Evolutionary conservation across 2,797 vertebrate genomes (phyloP), one percentile per base, ranked within the genome.

Genomic region (Catamblyrhynchus diadema): DNA sequence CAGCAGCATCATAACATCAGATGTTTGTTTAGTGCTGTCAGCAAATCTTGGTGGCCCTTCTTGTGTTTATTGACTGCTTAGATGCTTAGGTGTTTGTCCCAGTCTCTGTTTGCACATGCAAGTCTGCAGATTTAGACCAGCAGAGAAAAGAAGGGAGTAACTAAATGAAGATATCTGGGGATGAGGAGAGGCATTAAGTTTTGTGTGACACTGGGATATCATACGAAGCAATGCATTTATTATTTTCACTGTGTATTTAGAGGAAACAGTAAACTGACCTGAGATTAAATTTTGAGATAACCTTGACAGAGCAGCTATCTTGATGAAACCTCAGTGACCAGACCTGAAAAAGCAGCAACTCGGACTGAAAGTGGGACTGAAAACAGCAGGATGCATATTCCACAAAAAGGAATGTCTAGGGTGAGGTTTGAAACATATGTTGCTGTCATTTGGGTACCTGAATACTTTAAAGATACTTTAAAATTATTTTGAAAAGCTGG

Each of bases 1-100:
- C 81, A 64, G 88, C 86, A 83, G 69, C 92, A 91, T 93, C 89
- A 71, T 92, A 87, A 78, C 75, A 69, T 79, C 39, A 53, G 69
- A 70, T 94, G 89, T 97, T 96, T 95, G 66, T 88, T 95, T 84
- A 91, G 89, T 50, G 81, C 94, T 93, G 91, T 91, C 94, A 93
- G 96, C 93, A 94, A 88, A 94, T 94, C 91, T 92, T 86, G 72
- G 89, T 88, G 73, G 87, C 73, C 93, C 70, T 93, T 90, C 70
- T 81, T 24, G 53, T 96, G 74, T 95, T 96, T 95, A 82, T 93
- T 94, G 95, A 90, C 95, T 95, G 82, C 95, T 94, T 93, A 92
- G 94, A 48, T 81, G 84, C 91, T 91, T 86, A 54, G 87, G 62
- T 91, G 84, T 83, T 94, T 94, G 89, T 95, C 82, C 85, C 73